Base-by-base conservation (phyloP, 2,888 invertebrate genomes). In the Diogma glabrata region DNA sequence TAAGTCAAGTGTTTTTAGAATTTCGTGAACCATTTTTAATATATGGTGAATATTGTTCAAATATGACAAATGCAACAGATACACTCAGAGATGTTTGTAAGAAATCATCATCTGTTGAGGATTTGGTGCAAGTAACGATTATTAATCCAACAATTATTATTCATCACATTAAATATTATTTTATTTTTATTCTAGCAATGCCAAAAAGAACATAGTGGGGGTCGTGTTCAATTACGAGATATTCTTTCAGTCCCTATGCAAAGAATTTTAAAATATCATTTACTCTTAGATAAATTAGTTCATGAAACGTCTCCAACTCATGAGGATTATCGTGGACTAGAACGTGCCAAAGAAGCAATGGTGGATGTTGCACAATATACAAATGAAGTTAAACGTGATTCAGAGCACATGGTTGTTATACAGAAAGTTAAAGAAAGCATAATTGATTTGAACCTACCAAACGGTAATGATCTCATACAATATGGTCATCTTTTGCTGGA, bases 161-260 rank as follows among this genome's bases (percentile, higher is more conserved):
- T 9, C 26, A 22, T 9, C n/a, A 33, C 51, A 9, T 53, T 43
- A 38, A 20, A 51, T 46, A 49, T 43, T 40, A 12, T 49, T 26
- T 33, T 28, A n/a, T n/a, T n/a, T n/a, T n/a, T n/a, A n/a, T n/a
- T n/a, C n/a, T n/a, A n/a, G 90, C 85, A 85, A 73, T 92, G 91
- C 67, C 94, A 96, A 69, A 83, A 86, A 61, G 87, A 89, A 64
- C 92, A 93, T 61, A 95, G 94, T 70, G 89, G 93, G 61, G 93
- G 93, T 12, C 86, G 91, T 65, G 93, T 97, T 65, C 90, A 93
- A 69, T 73, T 99, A 58, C 79, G 95, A 47, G 99, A 99, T 69
- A 87, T 99, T 57, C 73, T 99, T 46, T 91, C 94, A 19, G 94
- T 99, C 56, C 99, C 99, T 40, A 95, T 99, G 92, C 99, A 99